These are phyloP conservation scores for Leptodactylus fallax DNA, from an alignment of 2,797 vertebrate genomes.

Conservation along the genomic window DNA sequence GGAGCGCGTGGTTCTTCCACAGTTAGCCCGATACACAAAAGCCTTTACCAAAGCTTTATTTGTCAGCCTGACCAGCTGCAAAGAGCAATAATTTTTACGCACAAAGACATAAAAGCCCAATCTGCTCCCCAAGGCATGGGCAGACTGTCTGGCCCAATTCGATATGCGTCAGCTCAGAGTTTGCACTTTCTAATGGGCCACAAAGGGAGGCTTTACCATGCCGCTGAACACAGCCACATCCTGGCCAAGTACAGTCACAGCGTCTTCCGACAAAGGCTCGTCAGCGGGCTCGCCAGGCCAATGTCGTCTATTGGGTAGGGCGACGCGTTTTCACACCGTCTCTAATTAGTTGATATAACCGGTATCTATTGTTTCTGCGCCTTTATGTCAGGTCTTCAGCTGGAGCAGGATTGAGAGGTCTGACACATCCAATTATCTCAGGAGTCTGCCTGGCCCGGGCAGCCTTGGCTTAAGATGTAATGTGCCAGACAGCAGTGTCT, in stretches of 20 bases:
- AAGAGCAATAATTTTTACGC: no score
- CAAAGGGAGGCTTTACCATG: background rate
- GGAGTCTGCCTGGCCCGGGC: conserved; percentile 65
- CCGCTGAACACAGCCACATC: background rate
- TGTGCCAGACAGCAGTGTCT: conserved; percentile 56
- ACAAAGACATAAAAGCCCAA: background rate
- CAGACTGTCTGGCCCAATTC: background rate
- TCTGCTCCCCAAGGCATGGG: background rate
- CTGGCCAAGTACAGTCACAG: background rate
- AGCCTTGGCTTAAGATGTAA: conserved; percentile 63
- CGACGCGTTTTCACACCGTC: background rate
- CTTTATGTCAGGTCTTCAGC: conserved; percentile 55
- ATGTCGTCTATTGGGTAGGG: background rate
- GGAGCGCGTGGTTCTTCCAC: background rate
- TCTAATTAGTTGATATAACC: conserved; percentile 5
- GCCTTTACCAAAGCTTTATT: background rate
- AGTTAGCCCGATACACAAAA: background rate
- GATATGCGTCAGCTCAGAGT: background rate
- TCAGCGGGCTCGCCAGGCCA: background rate
- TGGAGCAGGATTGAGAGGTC: background rate
- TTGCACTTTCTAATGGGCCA: background rate
- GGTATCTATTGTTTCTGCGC: conserved; percentile 42
- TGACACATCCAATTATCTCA: conserved; percentile 62
- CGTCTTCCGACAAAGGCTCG: background rate
- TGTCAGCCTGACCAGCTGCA: background rate